Evolutionary conservation across 2,888 invertebrate species (phyloP).

Genomic region (Lumbricus terrestris): DNA sequence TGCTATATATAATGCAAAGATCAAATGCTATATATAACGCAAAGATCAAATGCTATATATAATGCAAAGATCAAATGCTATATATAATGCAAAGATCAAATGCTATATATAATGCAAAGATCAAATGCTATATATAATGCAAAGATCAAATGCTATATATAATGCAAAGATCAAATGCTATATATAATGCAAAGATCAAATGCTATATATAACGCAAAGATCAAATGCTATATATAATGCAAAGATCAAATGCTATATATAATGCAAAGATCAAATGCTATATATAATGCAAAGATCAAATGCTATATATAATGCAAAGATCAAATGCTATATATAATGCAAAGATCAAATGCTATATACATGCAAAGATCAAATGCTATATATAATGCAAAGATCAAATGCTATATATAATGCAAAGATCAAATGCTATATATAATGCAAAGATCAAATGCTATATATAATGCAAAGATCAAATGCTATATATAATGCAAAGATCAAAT

Average conservation of each 20-base stretch:
- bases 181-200: constrained; percentile 28
- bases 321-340: constrained; percentile 24
- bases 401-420: constrained; percentile 27
- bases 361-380: no score
- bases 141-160: no score
- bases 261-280: constrained; percentile 25
- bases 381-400: constrained; percentile 28
- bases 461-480: background rate
- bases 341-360: background rate
- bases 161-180: constrained; percentile 4
- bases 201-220: no score
- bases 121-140: no score
- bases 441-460: no score
- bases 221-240: no score
- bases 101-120: constrained; percentile 28
- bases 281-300: no score
- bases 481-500: constrained; percentile 28
- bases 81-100: constrained; percentile 28
- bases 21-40: constrained; percentile 24
- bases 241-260: background rate
- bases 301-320: constrained; percentile 45
- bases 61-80: no score
- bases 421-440: no score
- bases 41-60: background rate
- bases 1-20: constrained; percentile 45